These are phyloP conservation scores for Cylindroiulus punctatus DNA, from an alignment of 2,888 invertebrate species.

Conservation along the genomic window DNA sequence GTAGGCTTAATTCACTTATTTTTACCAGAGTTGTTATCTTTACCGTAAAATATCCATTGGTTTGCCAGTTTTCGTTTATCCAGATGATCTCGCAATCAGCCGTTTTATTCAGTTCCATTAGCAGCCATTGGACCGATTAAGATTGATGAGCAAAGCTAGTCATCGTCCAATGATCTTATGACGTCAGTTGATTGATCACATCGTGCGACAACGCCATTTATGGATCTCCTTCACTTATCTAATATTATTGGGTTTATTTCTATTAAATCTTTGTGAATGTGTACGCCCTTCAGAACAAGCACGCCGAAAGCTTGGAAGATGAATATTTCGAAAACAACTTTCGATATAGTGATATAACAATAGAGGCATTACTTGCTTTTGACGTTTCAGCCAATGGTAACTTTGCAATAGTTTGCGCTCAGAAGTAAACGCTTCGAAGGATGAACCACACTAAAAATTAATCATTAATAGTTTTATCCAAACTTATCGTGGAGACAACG, in stretches of 20 bases:
- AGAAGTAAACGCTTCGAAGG: no score
- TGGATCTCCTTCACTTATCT: background rate
- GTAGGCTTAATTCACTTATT: background rate
- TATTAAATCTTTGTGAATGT: background rate
- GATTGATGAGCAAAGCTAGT: background rate
- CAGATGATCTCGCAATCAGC: background rate
- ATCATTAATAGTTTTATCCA: no score
- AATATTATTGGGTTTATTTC: slow-evolving; percentile 6
- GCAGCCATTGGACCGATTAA: background rate
- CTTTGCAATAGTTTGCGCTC: no score
- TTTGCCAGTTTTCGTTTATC: background rate
- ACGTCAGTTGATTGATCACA: slow-evolving; percentile 9
- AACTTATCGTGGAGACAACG: no score
- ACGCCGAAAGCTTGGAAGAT: no score
- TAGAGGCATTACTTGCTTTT: no score
- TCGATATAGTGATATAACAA: no score
- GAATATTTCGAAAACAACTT: no score
- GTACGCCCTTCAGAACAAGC: background rate
- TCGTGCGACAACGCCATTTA: background rate
- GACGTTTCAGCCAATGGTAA: no score
- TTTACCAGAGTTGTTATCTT: background rate
- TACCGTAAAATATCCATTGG: background rate
- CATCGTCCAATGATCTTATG: background rate
- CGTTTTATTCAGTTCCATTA: slow-evolving; percentile 2
- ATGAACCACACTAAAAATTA: no score